Conservation (phyloP, 2,888 invertebrate genomes). For the Dichetophora obliterata region DNA sequence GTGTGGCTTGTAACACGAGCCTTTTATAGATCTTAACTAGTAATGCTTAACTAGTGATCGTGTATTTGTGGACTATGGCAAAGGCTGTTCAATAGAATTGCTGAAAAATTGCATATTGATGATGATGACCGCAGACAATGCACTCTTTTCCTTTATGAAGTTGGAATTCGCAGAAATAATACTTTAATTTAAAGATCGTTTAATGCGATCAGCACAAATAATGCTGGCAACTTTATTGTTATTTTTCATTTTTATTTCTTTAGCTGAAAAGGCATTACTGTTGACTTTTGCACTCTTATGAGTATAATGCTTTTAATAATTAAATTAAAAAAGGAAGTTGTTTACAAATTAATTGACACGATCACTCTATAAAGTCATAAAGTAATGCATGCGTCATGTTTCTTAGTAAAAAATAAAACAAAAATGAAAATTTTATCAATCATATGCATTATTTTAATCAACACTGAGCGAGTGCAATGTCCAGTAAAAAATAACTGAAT, state of each 20-base stretch:
- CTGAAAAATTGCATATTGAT: slow-evolving; percentile 45
- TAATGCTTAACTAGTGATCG: slow-evolving; percentile 16
- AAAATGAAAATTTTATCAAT: slow-evolving; percentile 24
- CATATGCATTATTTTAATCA: slow-evolving; percentile 37
- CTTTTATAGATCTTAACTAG: slow-evolving; percentile 38
- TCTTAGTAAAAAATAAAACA: slow-evolving; percentile 7
- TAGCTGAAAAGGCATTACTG: not conserved
- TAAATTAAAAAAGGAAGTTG: slow-evolving; percentile 39
- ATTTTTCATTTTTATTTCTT: not conserved
- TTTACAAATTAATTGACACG: slow-evolving; percentile 44
- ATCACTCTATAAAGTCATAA: slow-evolving; percentile 22
- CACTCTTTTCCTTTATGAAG: not conserved
- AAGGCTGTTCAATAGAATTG: slow-evolving; percentile 62
- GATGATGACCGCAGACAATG: slow-evolving; percentile 4
- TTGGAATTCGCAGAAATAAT: slow-evolving; percentile 26
- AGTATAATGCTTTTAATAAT: slow-evolving; percentile 8
- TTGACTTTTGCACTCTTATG: slow-evolving; percentile 23
- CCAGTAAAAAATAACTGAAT: slow-evolving; percentile 6
- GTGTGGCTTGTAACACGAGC: slow-evolving; percentile 42
- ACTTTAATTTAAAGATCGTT: slow-evolving; percentile 30
- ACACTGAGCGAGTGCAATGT: slow-evolving; percentile 20
- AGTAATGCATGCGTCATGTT: slow-evolving; percentile 27
- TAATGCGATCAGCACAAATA: slow-evolving; percentile 11
- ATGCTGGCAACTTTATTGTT: not conserved
- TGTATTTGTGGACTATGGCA: not conserved